Percentiles rank a stretch among this genome's conserved stretches.
Evolutionary conservation across 2,797 vertebrate genomes (phyloP).

Genomic region (Rallus crepitans): DNA sequence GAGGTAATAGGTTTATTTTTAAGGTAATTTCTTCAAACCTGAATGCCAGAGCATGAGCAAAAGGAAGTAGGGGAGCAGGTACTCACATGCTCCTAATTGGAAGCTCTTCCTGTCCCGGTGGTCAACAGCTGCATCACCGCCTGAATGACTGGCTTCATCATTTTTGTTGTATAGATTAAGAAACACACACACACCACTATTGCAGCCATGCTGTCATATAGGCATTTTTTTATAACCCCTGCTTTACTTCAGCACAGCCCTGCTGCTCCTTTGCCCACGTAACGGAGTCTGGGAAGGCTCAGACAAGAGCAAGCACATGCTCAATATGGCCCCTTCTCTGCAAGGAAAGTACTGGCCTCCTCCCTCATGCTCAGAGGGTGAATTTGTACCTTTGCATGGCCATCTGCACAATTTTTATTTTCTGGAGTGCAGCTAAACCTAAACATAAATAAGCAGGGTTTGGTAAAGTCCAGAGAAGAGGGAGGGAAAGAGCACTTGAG

Average conservation of each 20-base stretch:
- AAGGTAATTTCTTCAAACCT: neutral
- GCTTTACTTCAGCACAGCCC: neutral
- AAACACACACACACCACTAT: neutral
- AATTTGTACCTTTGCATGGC: neutral
- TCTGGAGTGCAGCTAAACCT: neutral
- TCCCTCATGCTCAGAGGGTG: neutral
- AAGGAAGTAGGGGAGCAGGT: neutral
- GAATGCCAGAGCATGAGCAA: neutral
- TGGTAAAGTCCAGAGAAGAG: neutral
- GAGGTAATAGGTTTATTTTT: neutral
- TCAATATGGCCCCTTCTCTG: neutral
- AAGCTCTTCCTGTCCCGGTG: neutral
- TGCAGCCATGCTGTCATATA: neutral
- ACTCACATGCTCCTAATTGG: neutral
- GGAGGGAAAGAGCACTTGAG: neutral
- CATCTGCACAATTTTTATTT: neutral
- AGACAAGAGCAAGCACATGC: neutral
- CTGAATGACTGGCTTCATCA: neutral
- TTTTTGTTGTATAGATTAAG: neutral
- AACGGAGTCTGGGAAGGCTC: neutral
- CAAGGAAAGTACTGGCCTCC: neutral
- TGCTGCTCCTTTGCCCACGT: neutral
- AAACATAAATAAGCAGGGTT: neutral
- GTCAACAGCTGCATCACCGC: neutral
- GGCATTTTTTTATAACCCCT: neutral